These are phyloP conservation scores for Hypotaenidia okinawae DNA, from an alignment of 2,797 vertebrate species.

Conservation along the genomic window DNA sequence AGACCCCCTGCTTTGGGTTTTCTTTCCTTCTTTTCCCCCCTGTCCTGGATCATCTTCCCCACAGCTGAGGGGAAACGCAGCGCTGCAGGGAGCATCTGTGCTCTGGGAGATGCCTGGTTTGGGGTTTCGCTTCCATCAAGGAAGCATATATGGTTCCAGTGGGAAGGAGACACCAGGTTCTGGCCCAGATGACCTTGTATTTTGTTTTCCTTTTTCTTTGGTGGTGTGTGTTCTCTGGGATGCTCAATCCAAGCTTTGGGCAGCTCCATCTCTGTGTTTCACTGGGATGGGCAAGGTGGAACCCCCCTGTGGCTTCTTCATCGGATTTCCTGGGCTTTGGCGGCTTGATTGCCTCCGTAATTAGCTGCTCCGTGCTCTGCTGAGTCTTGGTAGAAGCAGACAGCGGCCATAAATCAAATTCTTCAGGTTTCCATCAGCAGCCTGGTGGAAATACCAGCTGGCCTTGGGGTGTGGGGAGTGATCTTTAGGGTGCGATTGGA, in stretches of 20 bases:
- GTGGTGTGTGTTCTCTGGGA: neutral
- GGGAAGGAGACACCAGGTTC: neutral
- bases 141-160: neutral
- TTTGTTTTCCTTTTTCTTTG: neutral
- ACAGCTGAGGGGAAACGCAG: slow-evolving; percentile 37
- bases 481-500: neutral
- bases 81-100: neutral
- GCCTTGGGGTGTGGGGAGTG: neutral
- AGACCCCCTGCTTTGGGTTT: neutral
- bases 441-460: neutral
- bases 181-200: neutral
- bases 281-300: neutral
- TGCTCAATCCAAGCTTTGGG: neutral
- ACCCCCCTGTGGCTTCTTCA: neutral
- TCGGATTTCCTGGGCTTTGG: slow-evolving; percentile 15
- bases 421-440: neutral
- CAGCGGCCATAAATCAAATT: slow-evolving; percentile 38
- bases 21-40: neutral
- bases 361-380: slow-evolving; percentile 9
- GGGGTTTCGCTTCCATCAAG: neutral
- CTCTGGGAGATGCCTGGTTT: neutral
- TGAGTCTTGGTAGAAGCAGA: slow-evolving; percentile 14
- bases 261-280: neutral
- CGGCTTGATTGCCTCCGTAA: slow-evolving; percentile 10
- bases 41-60: slow-evolving; percentile 19